Percentiles rank a stretch among this genome's conserved stretches.
Conservation (phyloP, 1,140 invertebrate species). For the Drosophila pseudoananassae region DNA sequence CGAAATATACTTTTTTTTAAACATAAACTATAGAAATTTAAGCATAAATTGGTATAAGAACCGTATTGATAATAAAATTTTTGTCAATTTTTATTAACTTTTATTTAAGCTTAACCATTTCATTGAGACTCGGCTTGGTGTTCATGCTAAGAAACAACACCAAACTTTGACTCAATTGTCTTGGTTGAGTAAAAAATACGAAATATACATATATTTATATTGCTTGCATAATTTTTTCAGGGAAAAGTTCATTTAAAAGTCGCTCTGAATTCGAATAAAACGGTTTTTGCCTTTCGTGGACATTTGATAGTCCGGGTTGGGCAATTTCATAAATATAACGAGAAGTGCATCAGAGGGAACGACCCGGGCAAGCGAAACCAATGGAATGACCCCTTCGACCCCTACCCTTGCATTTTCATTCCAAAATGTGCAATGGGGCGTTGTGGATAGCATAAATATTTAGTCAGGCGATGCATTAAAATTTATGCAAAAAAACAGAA, state of each 20-base stretch:
- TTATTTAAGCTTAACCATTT: conserved; percentile 5
- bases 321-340: conserved; percentile 46
- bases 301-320: conserved; percentile 3
- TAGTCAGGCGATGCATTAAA: conserved; percentile 69
- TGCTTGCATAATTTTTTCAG: not conserved
- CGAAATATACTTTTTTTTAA: not conserved
- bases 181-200: not conserved
- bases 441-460: conserved; percentile 75
- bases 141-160: conserved; percentile 5
- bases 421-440: conserved; percentile 67
- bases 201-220: not conserved
- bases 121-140: conserved; percentile 5
- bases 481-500: conserved; percentile 63
- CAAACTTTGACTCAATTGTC: conserved; percentile 1
- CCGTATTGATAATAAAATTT: too few species aligned
- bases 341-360: conserved; percentile 26
- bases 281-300: conserved; percentile 14
- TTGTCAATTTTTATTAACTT: not conserved
- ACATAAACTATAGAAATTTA: too few species aligned
- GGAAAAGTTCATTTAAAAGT: conserved; percentile 50
- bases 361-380: conserved; percentile 18
- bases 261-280: conserved; percentile 27
- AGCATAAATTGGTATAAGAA: too few species aligned
- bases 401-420: not conserved
- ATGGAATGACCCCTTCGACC: conserved; percentile 6